Conservation (phyloP, 2,888 invertebrate genomes). For the Tenthredo livida region DNA sequence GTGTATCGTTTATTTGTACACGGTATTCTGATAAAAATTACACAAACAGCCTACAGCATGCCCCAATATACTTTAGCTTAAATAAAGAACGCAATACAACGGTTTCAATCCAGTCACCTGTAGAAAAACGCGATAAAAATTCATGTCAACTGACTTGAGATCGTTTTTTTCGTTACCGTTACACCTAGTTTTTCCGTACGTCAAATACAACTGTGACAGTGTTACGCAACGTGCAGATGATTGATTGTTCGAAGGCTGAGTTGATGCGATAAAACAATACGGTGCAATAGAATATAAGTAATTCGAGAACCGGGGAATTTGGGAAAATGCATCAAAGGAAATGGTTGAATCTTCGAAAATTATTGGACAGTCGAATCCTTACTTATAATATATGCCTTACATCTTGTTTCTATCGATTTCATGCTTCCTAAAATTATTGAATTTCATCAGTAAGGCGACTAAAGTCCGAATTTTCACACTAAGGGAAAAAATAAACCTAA, state of each 20-base stretch:
- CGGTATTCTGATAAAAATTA: not conserved
- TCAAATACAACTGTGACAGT: not conserved
- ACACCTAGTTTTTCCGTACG: not conserved
- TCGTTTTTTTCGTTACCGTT: not conserved
- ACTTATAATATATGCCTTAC: not conserved
- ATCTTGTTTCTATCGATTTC: not conserved
- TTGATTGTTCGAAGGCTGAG: not conserved
- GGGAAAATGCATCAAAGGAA: not conserved
- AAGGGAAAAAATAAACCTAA: not conserved
- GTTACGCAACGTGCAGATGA: not conserved
- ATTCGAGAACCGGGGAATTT: not conserved
- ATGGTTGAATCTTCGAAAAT: constrained; percentile 21
- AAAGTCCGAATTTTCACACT: not conserved
- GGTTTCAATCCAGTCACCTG: constrained; percentile 1
- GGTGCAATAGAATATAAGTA: not conserved
- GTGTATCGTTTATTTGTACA: constrained; percentile 18
- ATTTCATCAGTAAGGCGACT: not conserved
- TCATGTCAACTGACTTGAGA: constrained; percentile 12
- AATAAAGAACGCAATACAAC: not conserved
- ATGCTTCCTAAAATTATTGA: not conserved
- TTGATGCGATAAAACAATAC: not conserved
- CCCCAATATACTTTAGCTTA: constrained; percentile 28
- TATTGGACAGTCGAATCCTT: not conserved
- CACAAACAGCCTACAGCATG: constrained; percentile 2
- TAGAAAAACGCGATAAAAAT: constrained; percentile 5